Conservation (phyloP, 1,140 invertebrate genomes). For the Belonocnema kinseyi region DNA sequence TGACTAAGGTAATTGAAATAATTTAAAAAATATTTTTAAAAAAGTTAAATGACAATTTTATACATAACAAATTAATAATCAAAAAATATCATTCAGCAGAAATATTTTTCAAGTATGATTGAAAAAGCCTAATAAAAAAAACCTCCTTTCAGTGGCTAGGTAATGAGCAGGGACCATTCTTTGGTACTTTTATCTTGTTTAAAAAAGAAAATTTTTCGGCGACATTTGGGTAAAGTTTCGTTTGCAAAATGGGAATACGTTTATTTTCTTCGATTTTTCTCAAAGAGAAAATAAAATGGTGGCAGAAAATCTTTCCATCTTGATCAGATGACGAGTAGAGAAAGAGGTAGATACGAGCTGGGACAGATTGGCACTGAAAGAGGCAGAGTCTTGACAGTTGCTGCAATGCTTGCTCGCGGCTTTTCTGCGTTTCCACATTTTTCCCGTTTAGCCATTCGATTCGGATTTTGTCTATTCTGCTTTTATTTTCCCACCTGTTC, state of each 20-base stretch:
- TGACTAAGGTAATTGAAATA: too few species aligned
- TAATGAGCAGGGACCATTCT: too few species aligned
- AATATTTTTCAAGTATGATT: too few species aligned
- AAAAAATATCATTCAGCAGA: too few species aligned
- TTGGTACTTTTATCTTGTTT: too few species aligned
- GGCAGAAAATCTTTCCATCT: conserved; percentile 2
- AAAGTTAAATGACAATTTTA: too few species aligned
- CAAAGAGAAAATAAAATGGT: conserved; percentile 14
- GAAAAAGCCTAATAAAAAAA: too few species aligned
- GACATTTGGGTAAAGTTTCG: conserved; percentile 13
- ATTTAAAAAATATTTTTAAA: too few species aligned
- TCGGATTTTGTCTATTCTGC: conserved; percentile 12
- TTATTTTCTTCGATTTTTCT: conserved; percentile 9
- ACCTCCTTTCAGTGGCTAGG: too few species aligned
- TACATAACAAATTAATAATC: too few species aligned
- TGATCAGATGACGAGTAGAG: conserved; percentile 4
- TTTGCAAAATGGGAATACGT: conserved; percentile 3
- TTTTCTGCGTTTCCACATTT: conserved; percentile 20
- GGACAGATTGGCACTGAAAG: conserved; percentile 18
- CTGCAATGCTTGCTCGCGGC: conserved; percentile 17
- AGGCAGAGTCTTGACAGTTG: conserved; percentile 19
- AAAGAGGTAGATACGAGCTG: neutral
- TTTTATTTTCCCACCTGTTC: conserved; percentile 1
- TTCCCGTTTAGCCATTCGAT: conserved; percentile 17
- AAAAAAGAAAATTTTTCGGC: too few species aligned